Evolutionary conservation across 2,797 vertebrate species (phyloP).

Genomic region (Sebastes kiyomatsui): DNA sequence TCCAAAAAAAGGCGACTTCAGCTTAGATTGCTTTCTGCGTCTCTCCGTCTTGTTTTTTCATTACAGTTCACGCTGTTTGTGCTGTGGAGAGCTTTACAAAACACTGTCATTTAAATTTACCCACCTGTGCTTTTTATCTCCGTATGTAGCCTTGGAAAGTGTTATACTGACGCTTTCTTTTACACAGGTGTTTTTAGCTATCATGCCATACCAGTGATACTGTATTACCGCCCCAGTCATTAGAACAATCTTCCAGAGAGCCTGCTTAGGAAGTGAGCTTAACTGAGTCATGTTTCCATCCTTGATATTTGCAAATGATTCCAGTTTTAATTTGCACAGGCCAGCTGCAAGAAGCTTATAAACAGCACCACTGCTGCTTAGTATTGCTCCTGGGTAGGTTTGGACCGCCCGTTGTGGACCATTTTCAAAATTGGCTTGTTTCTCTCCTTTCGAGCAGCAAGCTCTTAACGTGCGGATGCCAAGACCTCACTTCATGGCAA

Average conservation of each 20-base stretch:
- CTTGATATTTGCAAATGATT: slow-evolving; percentile 1
- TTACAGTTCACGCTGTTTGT: neutral
- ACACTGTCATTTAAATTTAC: neutral
- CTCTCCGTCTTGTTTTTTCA: neutral
- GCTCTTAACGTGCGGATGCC: neutral
- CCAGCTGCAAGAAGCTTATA: neutral
- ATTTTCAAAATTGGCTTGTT: slow-evolving; percentile 13
- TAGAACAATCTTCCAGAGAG: neutral
- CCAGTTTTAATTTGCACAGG: neutral
- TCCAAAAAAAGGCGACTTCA: neutral
- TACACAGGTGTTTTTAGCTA: no score
- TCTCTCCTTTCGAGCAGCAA: slow-evolving; percentile 10
- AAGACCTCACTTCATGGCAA: neutral
- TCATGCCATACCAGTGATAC: neutral
- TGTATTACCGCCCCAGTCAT: neutral
- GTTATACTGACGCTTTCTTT: neutral
- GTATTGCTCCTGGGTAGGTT: neutral
- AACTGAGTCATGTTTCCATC: neutral
- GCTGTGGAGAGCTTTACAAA: neutral
- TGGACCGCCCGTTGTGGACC: neutral
- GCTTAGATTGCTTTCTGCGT: neutral
- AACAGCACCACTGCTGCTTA: neutral
- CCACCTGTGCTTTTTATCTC: slow-evolving; percentile 21
- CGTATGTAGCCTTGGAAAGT: neutral
- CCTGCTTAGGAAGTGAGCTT: neutral